phyloP scores from a whole-genome alignment of 2,113 vertebrate species.

The Carettochelys insculpta region DNA sequence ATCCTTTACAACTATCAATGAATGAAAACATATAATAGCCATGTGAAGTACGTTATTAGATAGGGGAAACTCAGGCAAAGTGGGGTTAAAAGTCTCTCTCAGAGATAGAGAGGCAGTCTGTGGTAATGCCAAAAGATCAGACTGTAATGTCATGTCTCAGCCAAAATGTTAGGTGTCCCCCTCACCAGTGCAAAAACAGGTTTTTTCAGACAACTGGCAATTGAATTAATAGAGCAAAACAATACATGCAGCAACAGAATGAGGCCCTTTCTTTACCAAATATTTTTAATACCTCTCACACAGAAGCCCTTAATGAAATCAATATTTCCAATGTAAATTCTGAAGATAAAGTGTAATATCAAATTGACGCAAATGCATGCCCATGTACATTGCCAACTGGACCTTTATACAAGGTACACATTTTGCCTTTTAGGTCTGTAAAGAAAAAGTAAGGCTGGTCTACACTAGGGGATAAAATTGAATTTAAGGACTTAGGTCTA shows the following conservation, averaged over 20 bases:
- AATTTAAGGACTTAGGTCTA: too few relatives aligned
- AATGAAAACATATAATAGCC: neutral
- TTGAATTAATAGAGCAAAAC: neutral
- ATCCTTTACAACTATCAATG: neutral
- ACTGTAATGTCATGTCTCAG: neutral
- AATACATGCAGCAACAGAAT: neutral
- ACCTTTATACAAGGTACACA: neutral
- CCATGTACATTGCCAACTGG: neutral
- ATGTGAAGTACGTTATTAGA: neutral
- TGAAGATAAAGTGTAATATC: neutral
- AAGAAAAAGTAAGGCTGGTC: too few relatives aligned
- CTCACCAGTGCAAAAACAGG: neutral
- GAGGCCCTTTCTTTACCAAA: neutral
- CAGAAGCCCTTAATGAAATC: neutral
- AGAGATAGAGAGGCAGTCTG: rapidly evolving
- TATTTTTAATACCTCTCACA: too few relatives aligned
- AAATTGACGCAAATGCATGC: neutral
- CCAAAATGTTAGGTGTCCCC: neutral
- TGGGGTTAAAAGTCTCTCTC: neutral
- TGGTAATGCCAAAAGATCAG: neutral
- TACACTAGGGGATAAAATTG: too few relatives aligned
- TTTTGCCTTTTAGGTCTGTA: neutral
- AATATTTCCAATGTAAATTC: neutral
- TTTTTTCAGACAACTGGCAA: neutral
- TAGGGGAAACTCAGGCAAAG: neutral